These are phyloP conservation scores for Eubasilissa regina DNA, from an alignment of 1,140 invertebrate genomes.

Conservation along the genomic window DNA sequence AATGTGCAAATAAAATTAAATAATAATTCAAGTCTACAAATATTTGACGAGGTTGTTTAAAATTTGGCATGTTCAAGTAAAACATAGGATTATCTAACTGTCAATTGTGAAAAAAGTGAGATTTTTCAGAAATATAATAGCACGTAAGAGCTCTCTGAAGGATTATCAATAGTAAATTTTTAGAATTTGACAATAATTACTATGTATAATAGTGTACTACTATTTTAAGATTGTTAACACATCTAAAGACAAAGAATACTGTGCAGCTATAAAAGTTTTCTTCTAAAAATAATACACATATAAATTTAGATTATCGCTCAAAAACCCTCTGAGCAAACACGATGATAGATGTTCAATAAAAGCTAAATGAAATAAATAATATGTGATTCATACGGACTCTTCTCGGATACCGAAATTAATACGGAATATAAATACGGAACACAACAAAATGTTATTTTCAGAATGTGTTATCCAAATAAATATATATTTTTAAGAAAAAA, in stretches of 20 bases:
- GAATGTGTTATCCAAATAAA: no score
- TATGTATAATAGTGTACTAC: neutral
- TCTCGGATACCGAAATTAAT: neutral
- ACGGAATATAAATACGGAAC: no score
- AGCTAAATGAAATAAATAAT: conserved; percentile 42
- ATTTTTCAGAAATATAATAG: neutral
- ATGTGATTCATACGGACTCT: conserved; percentile 12
- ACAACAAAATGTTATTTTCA: no score
- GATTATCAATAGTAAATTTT: no score
- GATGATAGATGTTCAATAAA: conserved; percentile 26
- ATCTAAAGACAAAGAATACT: conserved; percentile 33
- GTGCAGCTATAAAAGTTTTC: conserved; percentile 3
- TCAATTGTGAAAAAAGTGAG: neutral
- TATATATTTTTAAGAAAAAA: no score
- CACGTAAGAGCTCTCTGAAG: neutral
- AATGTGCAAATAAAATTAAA: conserved; percentile 25
- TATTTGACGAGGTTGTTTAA: neutral
- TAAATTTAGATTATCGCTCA: neutral
- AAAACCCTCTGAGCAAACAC: neutral
- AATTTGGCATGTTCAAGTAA: neutral
- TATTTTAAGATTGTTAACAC: conserved; percentile 6
- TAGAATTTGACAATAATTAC: no score
- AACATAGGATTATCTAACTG: neutral
- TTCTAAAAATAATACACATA: neutral
- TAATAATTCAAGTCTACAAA: conserved; percentile 20